Evolutionary conservation across 2,113 vertebrate species (phyloP).

Genomic region (Gavia stellata): DNA sequence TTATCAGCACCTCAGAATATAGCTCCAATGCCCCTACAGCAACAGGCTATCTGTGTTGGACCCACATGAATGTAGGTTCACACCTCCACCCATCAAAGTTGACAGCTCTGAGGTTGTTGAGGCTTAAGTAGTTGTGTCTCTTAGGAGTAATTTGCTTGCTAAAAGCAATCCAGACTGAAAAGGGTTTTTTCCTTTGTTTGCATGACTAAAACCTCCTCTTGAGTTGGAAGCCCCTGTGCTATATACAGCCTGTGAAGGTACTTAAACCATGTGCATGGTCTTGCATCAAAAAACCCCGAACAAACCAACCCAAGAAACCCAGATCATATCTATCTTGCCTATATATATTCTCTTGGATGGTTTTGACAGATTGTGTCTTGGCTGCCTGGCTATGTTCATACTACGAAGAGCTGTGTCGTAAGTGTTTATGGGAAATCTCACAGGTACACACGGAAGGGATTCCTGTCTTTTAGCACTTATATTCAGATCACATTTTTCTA

Average conservation of each 20-base stretch:
- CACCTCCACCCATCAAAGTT: background rate
- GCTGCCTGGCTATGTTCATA: background rate
- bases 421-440: background rate
- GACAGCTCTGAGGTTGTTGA: background rate
- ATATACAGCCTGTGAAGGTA: background rate
- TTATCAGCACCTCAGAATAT: background rate
- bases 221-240: background rate
- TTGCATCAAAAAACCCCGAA: background rate
- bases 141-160: background rate
- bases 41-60: background rate
- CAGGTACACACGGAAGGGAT: background rate
- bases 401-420: background rate
- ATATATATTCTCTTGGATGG: background rate
- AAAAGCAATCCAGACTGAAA: background rate
- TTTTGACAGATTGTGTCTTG: background rate
- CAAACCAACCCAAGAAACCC: fast-evolving
- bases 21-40: background rate
- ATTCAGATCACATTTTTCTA: background rate
- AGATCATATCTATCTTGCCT: background rate
- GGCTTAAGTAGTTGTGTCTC: background rate
- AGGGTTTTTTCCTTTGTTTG: background rate
- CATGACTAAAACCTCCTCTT: background rate
- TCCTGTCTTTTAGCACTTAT: background rate
- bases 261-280: background rate
- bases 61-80: background rate